Evolutionary conservation across 2,888 invertebrate species (phyloP).

Genomic region (Oxyscelio sp.): DNA sequence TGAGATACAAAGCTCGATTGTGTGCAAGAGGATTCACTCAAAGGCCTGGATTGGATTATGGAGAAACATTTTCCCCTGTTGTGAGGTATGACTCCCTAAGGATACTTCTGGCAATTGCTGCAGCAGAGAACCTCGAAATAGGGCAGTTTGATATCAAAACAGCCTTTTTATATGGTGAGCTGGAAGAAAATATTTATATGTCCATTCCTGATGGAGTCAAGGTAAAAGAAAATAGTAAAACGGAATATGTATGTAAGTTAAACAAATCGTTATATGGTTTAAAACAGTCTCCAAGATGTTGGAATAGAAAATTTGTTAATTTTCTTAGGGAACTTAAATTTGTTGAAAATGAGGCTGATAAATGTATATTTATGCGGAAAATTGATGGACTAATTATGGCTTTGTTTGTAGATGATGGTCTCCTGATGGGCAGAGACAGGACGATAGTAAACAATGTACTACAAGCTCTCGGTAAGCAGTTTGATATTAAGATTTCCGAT

Average conservation of each 20-base stretch:
- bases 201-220: slow-evolving; percentile 44
- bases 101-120: slow-evolving; percentile 64
- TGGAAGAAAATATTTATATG: slow-evolving; percentile 62
- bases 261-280: slow-evolving; percentile 81
- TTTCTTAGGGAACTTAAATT: slow-evolving; percentile 74
- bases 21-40: slow-evolving; percentile 64
- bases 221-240: slow-evolving; percentile 54
- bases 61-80: slow-evolving; percentile 64
- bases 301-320: slow-evolving; percentile 76
- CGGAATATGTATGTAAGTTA: slow-evolving; percentile 76
- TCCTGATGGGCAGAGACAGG: slow-evolving; percentile 65
- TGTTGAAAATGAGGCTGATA: slow-evolving; percentile 73
- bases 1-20: slow-evolving; percentile 65
- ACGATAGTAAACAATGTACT: slow-evolving; percentile 36
- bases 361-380: slow-evolving; percentile 75
- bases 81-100: slow-evolving; percentile 59
- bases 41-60: slow-evolving; percentile 58
- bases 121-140: slow-evolving; percentile 58
- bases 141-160: slow-evolving; percentile 72
- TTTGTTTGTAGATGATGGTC: slow-evolving; percentile 74
- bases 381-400: slow-evolving; percentile 54
- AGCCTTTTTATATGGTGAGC: slow-evolving; percentile 72
- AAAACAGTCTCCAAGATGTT: slow-evolving; percentile 80
- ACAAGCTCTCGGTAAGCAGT: slow-evolving; percentile 26
- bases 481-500: slow-evolving; percentile 43